These are phyloP conservation scores for Sitophilus oryzae DNA, from an alignment of 1,140 invertebrate genomes.

Conservation along the genomic window DNA sequence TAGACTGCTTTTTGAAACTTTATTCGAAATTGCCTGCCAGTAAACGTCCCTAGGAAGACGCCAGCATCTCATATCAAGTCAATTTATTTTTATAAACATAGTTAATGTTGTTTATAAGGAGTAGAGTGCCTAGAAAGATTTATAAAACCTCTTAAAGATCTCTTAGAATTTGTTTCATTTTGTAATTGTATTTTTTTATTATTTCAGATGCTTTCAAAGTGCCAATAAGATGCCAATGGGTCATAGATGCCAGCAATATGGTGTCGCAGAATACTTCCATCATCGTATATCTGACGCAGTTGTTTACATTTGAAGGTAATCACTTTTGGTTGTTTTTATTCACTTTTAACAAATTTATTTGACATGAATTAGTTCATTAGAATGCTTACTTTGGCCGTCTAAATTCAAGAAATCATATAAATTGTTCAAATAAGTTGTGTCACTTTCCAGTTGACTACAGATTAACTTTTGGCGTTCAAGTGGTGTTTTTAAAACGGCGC, in stretches of 20 bases:
- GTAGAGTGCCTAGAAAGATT: neutral
- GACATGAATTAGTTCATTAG: too few relatives aligned
- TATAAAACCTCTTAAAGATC: neutral
- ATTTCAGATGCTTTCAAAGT: conserved; percentile 44
- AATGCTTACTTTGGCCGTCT: too few relatives aligned
- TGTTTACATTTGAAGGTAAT: conserved; percentile 70
- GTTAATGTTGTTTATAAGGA: neutral
- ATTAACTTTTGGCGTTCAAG: too few relatives aligned
- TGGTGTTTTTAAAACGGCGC: too few relatives aligned
- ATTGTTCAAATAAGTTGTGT: too few relatives aligned
- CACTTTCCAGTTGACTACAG: too few relatives aligned
- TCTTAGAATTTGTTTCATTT: neutral
- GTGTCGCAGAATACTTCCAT: conserved; percentile 55
- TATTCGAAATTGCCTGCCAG: neutral
- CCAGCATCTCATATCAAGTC: neutral
- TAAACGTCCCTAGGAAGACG: neutral
- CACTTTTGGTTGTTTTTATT: neutral
- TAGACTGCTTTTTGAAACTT: neutral
- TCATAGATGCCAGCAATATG: conserved; percentile 69
- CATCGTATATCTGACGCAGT: conserved; percentile 80
- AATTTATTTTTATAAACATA: neutral
- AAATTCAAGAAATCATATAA: too few relatives aligned
- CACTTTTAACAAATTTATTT: too few relatives aligned
- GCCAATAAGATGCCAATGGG: conserved; percentile 78
- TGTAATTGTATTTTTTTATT: neutral